Base-by-base conservation (phyloP, 2,888 invertebrate genomes). In the Noctua comes region DNA sequence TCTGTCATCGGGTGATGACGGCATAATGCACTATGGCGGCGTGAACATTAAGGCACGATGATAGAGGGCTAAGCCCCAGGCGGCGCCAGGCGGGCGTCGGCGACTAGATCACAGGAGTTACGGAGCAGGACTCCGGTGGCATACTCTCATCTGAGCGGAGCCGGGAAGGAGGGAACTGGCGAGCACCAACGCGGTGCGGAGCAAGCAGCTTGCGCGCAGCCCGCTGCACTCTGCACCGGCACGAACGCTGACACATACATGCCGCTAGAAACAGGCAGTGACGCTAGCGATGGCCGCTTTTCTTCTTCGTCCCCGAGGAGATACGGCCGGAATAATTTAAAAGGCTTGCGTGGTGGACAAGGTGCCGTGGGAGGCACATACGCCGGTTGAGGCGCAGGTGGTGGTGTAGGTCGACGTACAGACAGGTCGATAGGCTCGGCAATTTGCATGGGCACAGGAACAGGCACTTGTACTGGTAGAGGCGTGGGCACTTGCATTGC, bases 321-420 rank as follows among this genome's bases (percentile, higher is more conserved):
- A 93, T 98, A 98, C 51, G 98, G 98, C 91, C 98, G 98, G 94
- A 98, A 98, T 64, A 98, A 95, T 92, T 98, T 98, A 89, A 98
- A 97, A 74, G 98, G 98, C 93, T 97, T 97, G 88, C 97, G 96
- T 68, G 95, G 92, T 73, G 96, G 93, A 86, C 94, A 94, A 71
- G 92, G 89, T 85, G 92, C 91, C 82, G 93, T 89, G 81, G 92
- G 91, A 59, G 92, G 91, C 68, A 89, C 87, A 62, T 91, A 92
- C 77, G 93, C 90, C 76, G 92, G 91, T 70, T 93, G 92, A 54
- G 93, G 90, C 62, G 93, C 90, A 71, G 97, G 97, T 82, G 94
- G 92, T 90, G 96, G 95, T 90, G 94, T 91, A 77, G 91, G 89
- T 75, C 91, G 93, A 83, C 95, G 93, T 79, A 96, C 93, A 36